A percentile compares a stretch with the other conserved stretches of the same genome.
phyloP scores from a whole-genome alignment of 2,797 vertebrate species.

The Enteromius paludinosus region DNA sequence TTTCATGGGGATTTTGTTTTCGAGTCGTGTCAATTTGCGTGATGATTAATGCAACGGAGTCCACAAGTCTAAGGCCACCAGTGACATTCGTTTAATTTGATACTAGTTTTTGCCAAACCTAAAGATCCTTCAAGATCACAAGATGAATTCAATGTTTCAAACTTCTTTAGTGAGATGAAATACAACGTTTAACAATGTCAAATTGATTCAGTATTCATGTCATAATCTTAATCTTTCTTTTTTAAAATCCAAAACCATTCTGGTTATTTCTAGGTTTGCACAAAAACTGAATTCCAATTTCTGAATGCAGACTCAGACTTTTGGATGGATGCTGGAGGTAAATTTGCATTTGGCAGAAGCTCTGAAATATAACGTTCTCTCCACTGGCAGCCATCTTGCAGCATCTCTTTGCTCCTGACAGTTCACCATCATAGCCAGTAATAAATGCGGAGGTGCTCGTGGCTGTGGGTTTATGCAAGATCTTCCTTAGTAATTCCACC shows the following conservation, averaged over 20 bases:
- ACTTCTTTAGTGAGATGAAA: background rate
- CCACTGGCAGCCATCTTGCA: slow-evolving; percentile 36
- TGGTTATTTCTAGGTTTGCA: background rate
- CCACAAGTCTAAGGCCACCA: background rate
- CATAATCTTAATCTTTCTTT: background rate
- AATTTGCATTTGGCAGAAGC: slow-evolving; percentile 23
- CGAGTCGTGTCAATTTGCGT: slow-evolving; percentile 30
- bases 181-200: background rate
- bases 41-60: slow-evolving; percentile 5
- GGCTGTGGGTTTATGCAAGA: slow-evolving; percentile 27
- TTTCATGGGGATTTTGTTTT: slow-evolving; percentile 5
- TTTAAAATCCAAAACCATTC: background rate
- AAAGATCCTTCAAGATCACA: background rate
- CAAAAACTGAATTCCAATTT: background rate
- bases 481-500: slow-evolving; percentile 28
- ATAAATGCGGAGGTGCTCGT: background rate
- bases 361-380: slow-evolving; percentile 10
- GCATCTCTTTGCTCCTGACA: slow-evolving; percentile 26
- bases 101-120: background rate
- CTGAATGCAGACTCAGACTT: background rate
- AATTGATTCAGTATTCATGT: background rate
- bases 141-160: background rate
- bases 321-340: background rate
- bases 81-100: background rate
- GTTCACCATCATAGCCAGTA: slow-evolving; percentile 16